Conservation (phyloP, 2,888 invertebrate genomes). For the Sceliomorpha sp. region DNA sequence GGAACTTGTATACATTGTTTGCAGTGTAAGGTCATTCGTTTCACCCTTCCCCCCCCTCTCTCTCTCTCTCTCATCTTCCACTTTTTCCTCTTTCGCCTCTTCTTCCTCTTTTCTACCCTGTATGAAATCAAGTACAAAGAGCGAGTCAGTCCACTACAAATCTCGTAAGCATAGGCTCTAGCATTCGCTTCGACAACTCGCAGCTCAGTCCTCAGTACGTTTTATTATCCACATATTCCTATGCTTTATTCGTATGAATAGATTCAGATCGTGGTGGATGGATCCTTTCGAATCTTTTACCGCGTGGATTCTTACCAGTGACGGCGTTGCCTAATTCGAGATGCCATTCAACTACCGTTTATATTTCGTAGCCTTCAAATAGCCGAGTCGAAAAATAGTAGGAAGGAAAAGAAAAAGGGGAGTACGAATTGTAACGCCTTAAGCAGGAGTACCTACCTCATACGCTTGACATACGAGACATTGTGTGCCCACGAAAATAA, state of each 20-base stretch:
- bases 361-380: not conserved
- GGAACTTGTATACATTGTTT: too few relatives aligned
- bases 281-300: slow-evolving; percentile 16
- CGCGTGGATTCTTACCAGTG: slow-evolving; percentile 1
- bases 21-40: too few relatives aligned
- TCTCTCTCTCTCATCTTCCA: slow-evolving; percentile 37
- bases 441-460: too few relatives aligned
- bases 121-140: slow-evolving; percentile 56
- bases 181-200: slow-evolving; percentile 59
- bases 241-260: slow-evolving; percentile 53
- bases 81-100: slow-evolving; percentile 23
- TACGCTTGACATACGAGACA: too few relatives aligned
- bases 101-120: slow-evolving; percentile 39
- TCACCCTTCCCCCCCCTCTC: slow-evolving; percentile 62
- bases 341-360: not conserved
- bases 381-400: not conserved
- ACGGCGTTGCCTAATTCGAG: not conserved
- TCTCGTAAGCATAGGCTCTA: slow-evolving; percentile 62
- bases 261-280: slow-evolving; percentile 30
- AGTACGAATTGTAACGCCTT: not conserved
- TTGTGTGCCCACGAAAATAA: too few relatives aligned
- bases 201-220: slow-evolving; percentile 54
- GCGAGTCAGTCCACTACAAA: slow-evolving; percentile 65
- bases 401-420: not conserved
- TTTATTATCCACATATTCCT: slow-evolving; percentile 43